Conservation (phyloP, 2,113 vertebrate species). For the Parus major region DNA sequence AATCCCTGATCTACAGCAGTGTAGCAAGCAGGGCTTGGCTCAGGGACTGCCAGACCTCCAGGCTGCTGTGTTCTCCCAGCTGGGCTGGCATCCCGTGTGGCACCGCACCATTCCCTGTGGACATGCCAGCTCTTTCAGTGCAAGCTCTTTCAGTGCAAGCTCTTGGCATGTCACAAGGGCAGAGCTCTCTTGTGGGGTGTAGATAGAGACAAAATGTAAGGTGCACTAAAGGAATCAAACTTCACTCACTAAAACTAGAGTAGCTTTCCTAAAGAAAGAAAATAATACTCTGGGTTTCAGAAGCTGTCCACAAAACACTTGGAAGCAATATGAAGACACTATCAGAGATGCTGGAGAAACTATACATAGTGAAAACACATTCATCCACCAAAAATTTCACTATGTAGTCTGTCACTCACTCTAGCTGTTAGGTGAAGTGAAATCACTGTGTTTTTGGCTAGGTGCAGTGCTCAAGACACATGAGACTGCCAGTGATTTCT, state of each 20-base stretch:
- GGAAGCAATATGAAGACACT: not conserved
- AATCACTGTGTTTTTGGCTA: not conserved
- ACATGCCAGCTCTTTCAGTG: not conserved
- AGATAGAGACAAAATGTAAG: not conserved
- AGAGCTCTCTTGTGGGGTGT: not conserved
- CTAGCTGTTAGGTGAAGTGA: not conserved
- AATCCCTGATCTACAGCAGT: not conserved
- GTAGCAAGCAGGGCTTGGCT: fast-evolving
- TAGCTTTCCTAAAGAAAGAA: not conserved
- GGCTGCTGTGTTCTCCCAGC: not conserved
- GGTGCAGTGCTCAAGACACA: not conserved
- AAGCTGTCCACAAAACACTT: not conserved
- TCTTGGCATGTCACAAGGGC: not conserved
- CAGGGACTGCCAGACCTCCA: not conserved
- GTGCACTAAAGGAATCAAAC: not conserved
- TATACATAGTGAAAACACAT: not conserved
- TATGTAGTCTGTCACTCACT: not conserved
- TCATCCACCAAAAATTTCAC: not conserved
- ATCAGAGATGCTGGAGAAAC: not conserved
- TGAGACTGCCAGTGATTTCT: not conserved
- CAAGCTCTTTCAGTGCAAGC: not conserved
- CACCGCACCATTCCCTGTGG: not conserved
- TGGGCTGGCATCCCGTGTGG: not conserved
- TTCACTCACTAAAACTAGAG: not conserved
- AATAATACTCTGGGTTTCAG: not conserved